Evolutionary conservation across 53 echinoderm and acorn worm genomes (phyloP), one percentile per base, ranked within the genome.

Genomic region (Temnopleurus reevesii): DNA sequence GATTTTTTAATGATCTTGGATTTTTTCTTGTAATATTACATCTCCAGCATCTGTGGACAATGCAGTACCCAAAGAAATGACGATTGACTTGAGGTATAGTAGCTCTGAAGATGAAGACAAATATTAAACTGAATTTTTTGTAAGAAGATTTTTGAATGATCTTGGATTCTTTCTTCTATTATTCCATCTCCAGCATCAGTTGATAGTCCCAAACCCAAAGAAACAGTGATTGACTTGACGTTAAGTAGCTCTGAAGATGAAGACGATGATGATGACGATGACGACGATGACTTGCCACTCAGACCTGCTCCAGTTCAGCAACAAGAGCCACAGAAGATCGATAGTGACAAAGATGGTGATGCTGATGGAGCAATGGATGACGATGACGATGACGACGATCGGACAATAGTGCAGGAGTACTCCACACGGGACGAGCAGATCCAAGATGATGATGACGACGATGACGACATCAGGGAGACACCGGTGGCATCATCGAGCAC

Each of bases 191-290:
- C 79, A 23, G 27, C 51, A 91, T 86, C 90, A 30, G 87, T 77
- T 18, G 86, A 34, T 7, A 46, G 44, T 12, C 55, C 71, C n/a
- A 92, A 47, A 55, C 55, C 89, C 29, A 91, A 94, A 53, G 56
- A 92, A 33, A 86, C 85, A 53, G 77, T 91, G 53, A 92, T 95
- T 76, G 95, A 95, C 61, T 76, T 95, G 46, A 95, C 95, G 23
- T 33, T 93, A 27, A 90, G 90, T 49, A 93, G 93, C 60, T 92
- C 92, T 26, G 92, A 92, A 0, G 94, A 94, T 2, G 92, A 92
- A 2, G 86, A 86, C 45, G 86, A 86, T 28, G 86, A 86, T 25
- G 86, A 86, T 5, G 91, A 91, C 8, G 88, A 91, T 3, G 77
- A 77, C 30, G 81, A 60, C 8, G 53, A 49, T 30, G 83, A 58